Evolutionary conservation across 64 coral and sea anemone species (phyloP).

Genomic region (Montipora capricornis): DNA sequence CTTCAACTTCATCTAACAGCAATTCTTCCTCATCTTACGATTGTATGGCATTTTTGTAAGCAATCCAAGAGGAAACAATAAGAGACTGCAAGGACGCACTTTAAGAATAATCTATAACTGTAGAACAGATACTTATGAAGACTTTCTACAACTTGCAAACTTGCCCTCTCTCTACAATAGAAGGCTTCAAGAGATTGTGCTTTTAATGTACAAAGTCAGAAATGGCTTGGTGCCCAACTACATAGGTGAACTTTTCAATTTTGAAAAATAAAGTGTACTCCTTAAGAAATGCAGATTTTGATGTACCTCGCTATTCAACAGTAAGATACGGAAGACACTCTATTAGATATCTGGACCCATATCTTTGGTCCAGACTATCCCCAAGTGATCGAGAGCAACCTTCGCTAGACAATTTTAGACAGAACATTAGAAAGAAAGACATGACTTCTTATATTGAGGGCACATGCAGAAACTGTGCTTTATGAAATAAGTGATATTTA

Average conservation of each 20-base stretch:
- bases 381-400: too few relatives aligned
- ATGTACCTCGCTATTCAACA: constrained; percentile 25
- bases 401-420: too few relatives aligned
- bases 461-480: too few relatives aligned
- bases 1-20: neutral
- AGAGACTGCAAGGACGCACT: neutral
- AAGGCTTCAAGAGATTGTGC: neutral
- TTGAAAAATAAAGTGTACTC: constrained; percentile 9
- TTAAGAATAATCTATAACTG: too few relatives aligned
- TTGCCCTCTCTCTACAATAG: neutral
- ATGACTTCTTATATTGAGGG: too few relatives aligned
- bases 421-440: too few relatives aligned
- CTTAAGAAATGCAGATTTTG: constrained; percentile 23
- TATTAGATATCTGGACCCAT: too few relatives aligned
- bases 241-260: neutral
- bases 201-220: neutral
- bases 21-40: neutral
- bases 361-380: too few relatives aligned
- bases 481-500: too few relatives aligned
- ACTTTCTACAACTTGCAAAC: neutral
- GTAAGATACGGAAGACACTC: neutral
- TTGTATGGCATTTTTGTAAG: too few relatives aligned
- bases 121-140: constrained; percentile 9
- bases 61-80: too few relatives aligned
- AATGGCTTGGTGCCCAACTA: too few relatives aligned